Evolutionary conservation across 2,888 invertebrate species (phyloP).

Genomic region (Dicranocentrus wangi): DNA sequence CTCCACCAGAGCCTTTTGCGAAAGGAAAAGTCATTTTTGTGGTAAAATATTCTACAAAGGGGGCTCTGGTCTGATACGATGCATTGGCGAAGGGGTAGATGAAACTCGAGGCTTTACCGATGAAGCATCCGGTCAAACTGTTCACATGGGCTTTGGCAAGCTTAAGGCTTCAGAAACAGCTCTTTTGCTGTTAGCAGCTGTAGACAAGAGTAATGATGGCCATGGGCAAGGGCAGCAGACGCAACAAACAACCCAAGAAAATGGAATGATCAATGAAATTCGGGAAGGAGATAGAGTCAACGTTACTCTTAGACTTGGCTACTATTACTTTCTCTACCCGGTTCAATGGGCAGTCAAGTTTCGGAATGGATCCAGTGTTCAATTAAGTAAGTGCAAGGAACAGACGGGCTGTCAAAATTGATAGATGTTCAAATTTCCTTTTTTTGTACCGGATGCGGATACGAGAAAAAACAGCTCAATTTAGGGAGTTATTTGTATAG

Average conservation of each 20-base stretch:
- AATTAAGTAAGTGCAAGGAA: constrained; percentile 61
- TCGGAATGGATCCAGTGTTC: constrained; percentile 44
- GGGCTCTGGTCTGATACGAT: constrained; percentile 67
- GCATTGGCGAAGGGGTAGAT: constrained; percentile 67
- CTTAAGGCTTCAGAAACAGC: constrained; percentile 65
- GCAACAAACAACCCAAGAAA: neutral
- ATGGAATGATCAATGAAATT: constrained; percentile 19
- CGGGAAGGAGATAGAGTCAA: constrained; percentile 57
- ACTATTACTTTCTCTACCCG: constrained; percentile 62
- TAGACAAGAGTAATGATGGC: neutral
- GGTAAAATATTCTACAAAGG: constrained; percentile 66
- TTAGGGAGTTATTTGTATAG: too few relatives aligned
- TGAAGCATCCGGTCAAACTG: constrained; percentile 43
- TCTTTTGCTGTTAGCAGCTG: constrained; percentile 18
- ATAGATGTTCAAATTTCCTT: too few relatives aligned
- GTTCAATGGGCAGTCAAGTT: constrained; percentile 61
- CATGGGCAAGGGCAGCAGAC: neutral
- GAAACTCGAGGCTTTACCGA: constrained; percentile 65
- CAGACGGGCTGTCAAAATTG: too few relatives aligned
- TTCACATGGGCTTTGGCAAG: constrained; percentile 63
- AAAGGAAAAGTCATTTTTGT: constrained; percentile 62
- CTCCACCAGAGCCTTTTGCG: constrained; percentile 62
- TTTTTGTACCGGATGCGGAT: too few relatives aligned
- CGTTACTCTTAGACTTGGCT: constrained; percentile 48
- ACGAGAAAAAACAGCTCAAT: too few relatives aligned